phyloP scores from a whole-genome alignment of 2,797 vertebrate genomes.

The Cyprinella venusta region DNA sequence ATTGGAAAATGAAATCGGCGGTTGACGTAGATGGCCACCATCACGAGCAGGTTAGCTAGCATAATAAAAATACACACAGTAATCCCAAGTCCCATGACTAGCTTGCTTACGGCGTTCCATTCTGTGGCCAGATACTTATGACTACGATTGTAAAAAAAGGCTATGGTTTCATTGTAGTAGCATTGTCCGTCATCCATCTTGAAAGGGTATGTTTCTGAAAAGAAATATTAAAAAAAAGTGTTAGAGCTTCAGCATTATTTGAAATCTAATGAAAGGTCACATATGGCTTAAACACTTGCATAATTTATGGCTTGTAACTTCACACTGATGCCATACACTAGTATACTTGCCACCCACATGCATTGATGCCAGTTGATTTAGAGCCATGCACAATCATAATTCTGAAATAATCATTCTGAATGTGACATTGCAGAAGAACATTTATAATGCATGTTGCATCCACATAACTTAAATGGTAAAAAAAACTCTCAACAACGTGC shows the following conservation, averaged over 20 bases:
- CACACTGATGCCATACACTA: background rate
- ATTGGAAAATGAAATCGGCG: conserved; percentile 99
- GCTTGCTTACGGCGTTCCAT: conserved; percentile 95
- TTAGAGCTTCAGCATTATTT: background rate
- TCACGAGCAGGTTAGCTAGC: conserved; percentile 97
- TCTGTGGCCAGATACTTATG: conserved; percentile 90
- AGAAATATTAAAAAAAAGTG: background rate
- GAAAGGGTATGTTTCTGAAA: conserved; percentile 64
- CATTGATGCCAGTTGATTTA: background rate
- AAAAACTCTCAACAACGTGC: background rate
- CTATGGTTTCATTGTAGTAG: conserved; percentile 96
- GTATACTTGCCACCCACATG: background rate
- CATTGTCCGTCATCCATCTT: conserved; percentile 84
- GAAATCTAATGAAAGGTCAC: background rate
- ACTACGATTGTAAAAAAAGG: conserved; percentile 98
- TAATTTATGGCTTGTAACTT: background rate
- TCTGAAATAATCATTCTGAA: background rate
- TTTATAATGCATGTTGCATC: conserved; percentile 14
- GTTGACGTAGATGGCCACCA: conserved; percentile 99
- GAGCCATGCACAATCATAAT: background rate
- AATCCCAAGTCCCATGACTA: conserved; percentile 98
- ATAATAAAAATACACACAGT: conserved; percentile 99
- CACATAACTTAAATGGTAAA: background rate
- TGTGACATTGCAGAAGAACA: background rate
- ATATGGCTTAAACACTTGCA: background rate